Base-by-base conservation (phyloP, 2,797 vertebrate genomes). In the Sebastolobus altivelis region DNA sequence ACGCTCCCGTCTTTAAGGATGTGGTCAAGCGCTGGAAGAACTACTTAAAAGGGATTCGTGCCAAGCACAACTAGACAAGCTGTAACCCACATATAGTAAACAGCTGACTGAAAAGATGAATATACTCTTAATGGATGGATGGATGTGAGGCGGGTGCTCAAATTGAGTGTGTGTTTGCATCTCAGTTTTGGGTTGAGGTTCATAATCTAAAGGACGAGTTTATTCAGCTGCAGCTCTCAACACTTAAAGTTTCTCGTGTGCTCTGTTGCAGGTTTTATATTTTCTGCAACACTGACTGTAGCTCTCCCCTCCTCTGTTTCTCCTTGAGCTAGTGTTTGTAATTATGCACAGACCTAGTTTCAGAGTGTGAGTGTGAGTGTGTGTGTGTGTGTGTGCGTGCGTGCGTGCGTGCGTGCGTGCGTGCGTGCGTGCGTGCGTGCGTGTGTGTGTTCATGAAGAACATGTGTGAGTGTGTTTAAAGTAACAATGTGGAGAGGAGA, bases 11-110 rank as follows among this genome's bases (percentile, higher is more conserved):
- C 92, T 99, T 99, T 93, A 97, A 89, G 90, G 99, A 99, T 46
- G 97, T 98, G 37, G 92, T 97, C 70, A 97, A 96, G 90, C 94
- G 99, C 80, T 99, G 99, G 99, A 99, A 98, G 90, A 97, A 96
- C 89, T 99, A 99, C 94, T 96, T 99, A 81, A 97, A 97, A 72
- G 99, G 99, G 43, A 95, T 96, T 10, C 92, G 97, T 86, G 98
- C 99, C 70, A 99, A 99, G 97, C 99, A 99, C 97, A 99, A 99
- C 95, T 99, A 95, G 95, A 92, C 88, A 83, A 81, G 12, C 10
- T 69, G 67, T 16, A 11, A 59, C 58, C 25, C 31, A 54, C 70
- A 58, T 33, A 46, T 67, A 66, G 20, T 33, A 60, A 12, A 70
- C 37, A 76, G 38, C 72, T 38, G 59, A 52, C 29, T 61, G 70